Evolutionary conservation across 2,888 invertebrate genomes (phyloP), one percentile per base, ranked within the genome.

Genomic region (Parnassius glacialis): DNA sequence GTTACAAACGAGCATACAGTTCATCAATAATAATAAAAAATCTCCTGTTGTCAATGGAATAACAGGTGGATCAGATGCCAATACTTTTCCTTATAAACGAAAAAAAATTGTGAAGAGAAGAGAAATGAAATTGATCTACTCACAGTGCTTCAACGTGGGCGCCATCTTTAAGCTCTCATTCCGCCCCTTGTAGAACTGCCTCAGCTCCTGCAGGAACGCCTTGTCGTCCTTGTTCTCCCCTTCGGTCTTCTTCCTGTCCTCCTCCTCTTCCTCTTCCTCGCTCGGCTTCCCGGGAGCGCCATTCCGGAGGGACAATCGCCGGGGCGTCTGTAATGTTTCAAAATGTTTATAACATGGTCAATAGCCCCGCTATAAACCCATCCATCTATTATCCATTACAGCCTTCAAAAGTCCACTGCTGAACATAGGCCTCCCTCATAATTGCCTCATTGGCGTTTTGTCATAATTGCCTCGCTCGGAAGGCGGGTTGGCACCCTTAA

Each of bases 291-390:
- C 82, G 11, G 45, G 56, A 0, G 73, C 76, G 45, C 87, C 85
- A 73, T 87, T 87, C 48, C 90, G 84, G 47, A 90, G 84, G 5
- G 91, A 87, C 0, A 88, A 76, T 0, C 91, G 81, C 0, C 90
- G 83, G 0, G 85, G 85, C 0, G 82, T 79, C 77, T 82, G 75
- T 63, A 47, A 52, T 11, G 12, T 43, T 34, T 34, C 34, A 7
- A 34, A 34, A 34, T 34, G 5, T 44, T 42, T 10, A 59, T 7
- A 34, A 0, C 34, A 34, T 7, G 5, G 5, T 3, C 34, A 34
- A 34, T 34, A 34, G 34, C 34, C 34, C 34, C 5, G 7, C 34
- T 34, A 34, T 34, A 34, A 20, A 20, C 20, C 20, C 2, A 20
- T 20, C 20, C 20, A 20, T 20, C 20, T 20, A 20, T 20, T 20